Base-by-base conservation (phyloP, 2,113 vertebrate species). In the Pipa parva region DNA sequence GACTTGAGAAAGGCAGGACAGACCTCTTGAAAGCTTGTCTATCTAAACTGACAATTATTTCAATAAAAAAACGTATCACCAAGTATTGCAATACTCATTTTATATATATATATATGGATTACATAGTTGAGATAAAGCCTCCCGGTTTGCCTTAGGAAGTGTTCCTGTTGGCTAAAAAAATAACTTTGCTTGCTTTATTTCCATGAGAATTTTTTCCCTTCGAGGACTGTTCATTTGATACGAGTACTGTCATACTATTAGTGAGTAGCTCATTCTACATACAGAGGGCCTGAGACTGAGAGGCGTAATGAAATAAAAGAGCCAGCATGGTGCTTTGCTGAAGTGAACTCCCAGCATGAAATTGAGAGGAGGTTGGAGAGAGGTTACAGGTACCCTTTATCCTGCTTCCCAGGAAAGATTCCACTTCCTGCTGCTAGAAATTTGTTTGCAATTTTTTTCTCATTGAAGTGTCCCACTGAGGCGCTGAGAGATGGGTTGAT, bases 391-490 rank as follows among this genome's bases (percentile, higher is more conserved):
- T 91, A 87, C 86, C 89, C 93, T 93, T 95, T 80, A 91, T 84
- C 79, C 79, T 15, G 73, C 88, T 83, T 87, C 1, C 24, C 88
- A 84, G 89, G 89, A 86, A 75, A 74, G 77, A 84, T 79, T 77
- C 80, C 77, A 83, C 74, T 3, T 87, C 95, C 94, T 45, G 93
- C 93, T 93, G 93, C 88, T 92, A 82, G 85, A 93, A 95, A 97
- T 96, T 97, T 93, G 92, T 93, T 77, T 76, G 85, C 88, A 85
- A 83, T 82, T 90, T 92, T 31, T 81, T 73, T 84, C 81, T 87
- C 88, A 88, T 93, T 91, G 90, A 83, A 76, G 77, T 52, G 77
- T 82, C 81, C 81, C 83, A 89, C 85, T 84, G 82, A 88, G 87
- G 86, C 83, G 73, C 75, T 72, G 73, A 87, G 87, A 88, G 81